Evolutionary conservation across 2,888 invertebrate genomes (phyloP), one percentile per base, ranked within the genome.

Genomic region (Drosophila algonquin): DNA sequence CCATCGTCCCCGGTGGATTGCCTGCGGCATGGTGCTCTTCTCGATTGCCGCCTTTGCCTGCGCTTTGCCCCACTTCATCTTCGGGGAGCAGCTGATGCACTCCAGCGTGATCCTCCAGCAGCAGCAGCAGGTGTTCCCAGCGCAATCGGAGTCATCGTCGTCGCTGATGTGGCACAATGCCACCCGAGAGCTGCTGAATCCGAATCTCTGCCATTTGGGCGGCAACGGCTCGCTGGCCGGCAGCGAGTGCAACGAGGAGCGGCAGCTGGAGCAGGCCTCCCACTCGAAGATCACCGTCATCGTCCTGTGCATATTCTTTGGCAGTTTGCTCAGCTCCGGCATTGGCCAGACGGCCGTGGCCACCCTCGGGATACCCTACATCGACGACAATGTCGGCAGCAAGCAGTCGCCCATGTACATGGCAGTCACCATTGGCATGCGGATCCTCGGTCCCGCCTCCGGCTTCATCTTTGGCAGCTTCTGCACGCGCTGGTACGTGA

Each of bases 281-380:
- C 95, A 96, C 82, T 95, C 95, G 48, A 95, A 95, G 84, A 96
- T 96, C 89, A 96, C 96, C 16, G 95, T 95, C 59, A 95, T 96
- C 68, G 97, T 98, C 57, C 93, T 98, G 80, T 96, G 95, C 59
- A 97, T 98, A 93, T 96, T 98, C 92, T 97, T 98, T 93, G 94
- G 96, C 81, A 97, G 97, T 87, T 93, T 98, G 80, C 93, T 98
- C 59, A 96, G 97, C 68, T 97, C 98, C 46, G 98, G 98, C 56
- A 96, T 98, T 92, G 98, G 98, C 0, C 97, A 97, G 93, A 98
- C 98, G 0, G 97, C 98, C 14, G 97, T 98, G 63, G 96, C 97
- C 81, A 98, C 98, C 21, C 94, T 98, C 48, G 98, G 98, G 18
- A 98, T 98, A 86, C 98, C 98, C 5, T 98, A 97, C 91, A 97